Evolutionary conservation across 2,888 invertebrate species (phyloP), one percentile per base, ranked within the genome.

Genomic region (Camptogramma bilineatum): DNA sequence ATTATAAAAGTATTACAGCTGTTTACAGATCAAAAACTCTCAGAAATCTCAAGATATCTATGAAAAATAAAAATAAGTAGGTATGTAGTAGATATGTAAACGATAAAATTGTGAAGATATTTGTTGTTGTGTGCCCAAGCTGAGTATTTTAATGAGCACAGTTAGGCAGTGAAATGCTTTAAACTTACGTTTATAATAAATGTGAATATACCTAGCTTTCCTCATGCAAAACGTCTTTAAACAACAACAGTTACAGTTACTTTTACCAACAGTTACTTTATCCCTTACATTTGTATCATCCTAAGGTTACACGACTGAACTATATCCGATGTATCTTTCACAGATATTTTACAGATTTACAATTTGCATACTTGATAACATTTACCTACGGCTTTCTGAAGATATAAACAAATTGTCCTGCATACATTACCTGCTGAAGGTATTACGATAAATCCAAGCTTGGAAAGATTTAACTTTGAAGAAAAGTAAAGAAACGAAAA

Each of bases 91-190:
- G 28, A 53, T 66, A 68, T 68, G 64, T 62, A 8, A 53, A 50
- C 70, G 68, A 70, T 66, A 64, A 71, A 70, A 70, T 73, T 52
- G 52, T 63, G 57, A 46, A 64, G 65, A 55, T 69, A 67, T 67
- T 68, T 73, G 64, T 70, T 63, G 58, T 68, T 73, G 71, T 72
- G 73, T 70, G 69, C 70, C 68, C 69, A 69, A 74, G 69, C 72
- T 62, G 62, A 73, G 74, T 70, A 79, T 77, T 79, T 80, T 75
- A 78, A 79, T 76, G 73, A 76, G 71, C 58, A 65, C 62, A 64
- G 55, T 13, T 39, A 4, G 13, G 54, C 63, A 69, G 68, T 42
- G 58, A 72, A 66, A 58, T 65, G 39, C 47, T 60, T 39, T 10
- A 24, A 24, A 24, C 16, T 28, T 19, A 19, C 2, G 16, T 21